Evolutionary conservation across 2,797 vertebrate species (phyloP).

Genomic region (Alectoris magna): DNA sequence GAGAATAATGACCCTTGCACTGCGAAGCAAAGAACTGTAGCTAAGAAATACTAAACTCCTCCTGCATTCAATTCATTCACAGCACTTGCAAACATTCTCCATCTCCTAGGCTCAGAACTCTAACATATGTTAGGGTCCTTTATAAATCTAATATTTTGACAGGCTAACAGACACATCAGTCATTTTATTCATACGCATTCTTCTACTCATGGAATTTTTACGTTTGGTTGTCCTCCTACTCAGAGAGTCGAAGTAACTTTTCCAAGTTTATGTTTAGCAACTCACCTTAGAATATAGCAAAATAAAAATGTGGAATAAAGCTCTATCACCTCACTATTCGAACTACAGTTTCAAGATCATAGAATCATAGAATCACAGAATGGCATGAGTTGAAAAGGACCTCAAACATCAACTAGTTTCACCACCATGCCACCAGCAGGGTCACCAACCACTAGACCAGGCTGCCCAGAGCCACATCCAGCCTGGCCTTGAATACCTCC

Average conservation of each 20-base stretch:
- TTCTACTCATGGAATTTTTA: neutral
- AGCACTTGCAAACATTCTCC: neutral
- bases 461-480: too few species aligned
- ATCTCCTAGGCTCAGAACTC: neutral
- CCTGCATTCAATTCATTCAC: neutral
- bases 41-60: neutral
- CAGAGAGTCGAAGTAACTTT: neutral
- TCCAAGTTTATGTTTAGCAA: neutral
- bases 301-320: constrained; percentile 8
- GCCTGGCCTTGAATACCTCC: too few species aligned
- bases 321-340: neutral
- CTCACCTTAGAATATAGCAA: neutral
- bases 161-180: neutral
- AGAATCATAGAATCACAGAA: too few species aligned
- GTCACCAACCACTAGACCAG: too few species aligned
- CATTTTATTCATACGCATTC: neutral
- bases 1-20: constrained; percentile 20
- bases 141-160: neutral
- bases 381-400: too few species aligned
- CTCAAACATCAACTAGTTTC: too few species aligned
- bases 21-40: neutral
- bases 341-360: neutral
- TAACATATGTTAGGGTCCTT: neutral
- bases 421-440: too few species aligned
- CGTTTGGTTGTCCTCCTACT: neutral